Base-by-base conservation (phyloP, 2,113 vertebrate genomes). In the Amphiprion ocellaris region DNA sequence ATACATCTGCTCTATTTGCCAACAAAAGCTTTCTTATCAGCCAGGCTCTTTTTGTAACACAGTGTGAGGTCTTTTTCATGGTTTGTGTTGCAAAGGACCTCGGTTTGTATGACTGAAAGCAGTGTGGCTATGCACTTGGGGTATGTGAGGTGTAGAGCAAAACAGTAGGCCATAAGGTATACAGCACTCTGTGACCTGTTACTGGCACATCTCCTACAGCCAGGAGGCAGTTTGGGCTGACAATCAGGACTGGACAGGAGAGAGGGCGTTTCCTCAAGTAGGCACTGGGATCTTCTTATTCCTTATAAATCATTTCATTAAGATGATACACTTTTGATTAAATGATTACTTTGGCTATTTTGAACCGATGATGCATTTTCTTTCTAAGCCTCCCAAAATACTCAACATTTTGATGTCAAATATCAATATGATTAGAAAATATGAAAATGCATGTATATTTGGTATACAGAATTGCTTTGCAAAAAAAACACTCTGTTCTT, bases 111-210 rank as follows among this genome's bases (percentile, higher is more conserved):
- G 54, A 85, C 59, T 16, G 79, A 83, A 55, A 88, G 86, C 68
- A 87, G 61, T 56, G 82, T 82, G 50, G 87, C 81, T 64, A 79
- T 69, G 69, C 78, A 87, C 56, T 69, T 76, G 23, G 81, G 77
- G 8, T 82, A 82, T 5, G 70, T 88, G 0, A 89, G 77, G 46
- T 89, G 74, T 63, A 84, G 67, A 33, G 56, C 9, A 76, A 84
- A 79, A 73, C 79, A 80, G 69, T 80, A 89, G 49, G 77, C 77
- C 74, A 89, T 84, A 52, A 86, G 74, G 65, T 86, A 86, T 55
- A 84, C 78, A 72, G 64, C 68, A 58, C 46, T 89, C 64, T 0
- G 64, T 33, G 50, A 87, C 0, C 61, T 71, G 37, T 70, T 33
- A 79, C 15, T 21, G 60, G 9, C 52, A 50, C 50, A 79, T 79